Percentiles rank a stretch among this genome's conserved stretches.
These are phyloP conservation scores for Paradoxurus hermaphroditus DNA, from an alignment of 2,113 vertebrate species.

Conservation along the genomic window DNA sequence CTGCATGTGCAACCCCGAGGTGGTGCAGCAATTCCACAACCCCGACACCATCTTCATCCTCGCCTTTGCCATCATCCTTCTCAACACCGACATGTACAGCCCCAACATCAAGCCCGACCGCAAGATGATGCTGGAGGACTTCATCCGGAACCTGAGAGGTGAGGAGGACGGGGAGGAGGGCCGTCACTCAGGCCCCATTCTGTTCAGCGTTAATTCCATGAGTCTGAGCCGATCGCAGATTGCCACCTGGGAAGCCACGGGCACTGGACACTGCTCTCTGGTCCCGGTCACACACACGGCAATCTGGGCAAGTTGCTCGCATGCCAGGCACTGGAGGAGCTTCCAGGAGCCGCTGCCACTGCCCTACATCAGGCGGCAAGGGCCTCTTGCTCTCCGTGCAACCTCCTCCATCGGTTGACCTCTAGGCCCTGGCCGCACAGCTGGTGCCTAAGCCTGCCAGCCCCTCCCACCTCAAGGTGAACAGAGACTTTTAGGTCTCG, in stretches of 20 bases:
- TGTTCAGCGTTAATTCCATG: background rate
- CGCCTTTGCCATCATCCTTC: constrained; percentile 97
- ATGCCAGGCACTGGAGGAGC: background rate
- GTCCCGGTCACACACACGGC: background rate
- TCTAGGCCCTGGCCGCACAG: background rate
- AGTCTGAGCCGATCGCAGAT: background rate
- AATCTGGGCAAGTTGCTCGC: background rate
- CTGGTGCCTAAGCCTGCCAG: background rate
- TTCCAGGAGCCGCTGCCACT: background rate
- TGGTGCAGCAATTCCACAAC: constrained; percentile 99
- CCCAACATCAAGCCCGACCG: constrained; percentile 99
- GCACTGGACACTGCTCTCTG: background rate
- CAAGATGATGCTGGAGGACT: constrained; percentile 99
- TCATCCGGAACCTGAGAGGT: constrained; percentile 98
- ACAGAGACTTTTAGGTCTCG: background rate
- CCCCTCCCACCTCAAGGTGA: background rate
- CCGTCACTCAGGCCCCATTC: fast-evolving
- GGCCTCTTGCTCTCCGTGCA: fast-evolving
- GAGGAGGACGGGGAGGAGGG: constrained; percentile 24
- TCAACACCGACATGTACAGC: constrained; percentile 99
- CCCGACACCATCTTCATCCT: constrained; percentile 99
- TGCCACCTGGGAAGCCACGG: background rate
- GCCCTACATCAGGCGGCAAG: no score
- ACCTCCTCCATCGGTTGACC: background rate
- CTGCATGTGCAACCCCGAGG: constrained; percentile 99